Base-by-base conservation (phyloP, 2,113 vertebrate genomes). In the Antigone vipio region DNA sequence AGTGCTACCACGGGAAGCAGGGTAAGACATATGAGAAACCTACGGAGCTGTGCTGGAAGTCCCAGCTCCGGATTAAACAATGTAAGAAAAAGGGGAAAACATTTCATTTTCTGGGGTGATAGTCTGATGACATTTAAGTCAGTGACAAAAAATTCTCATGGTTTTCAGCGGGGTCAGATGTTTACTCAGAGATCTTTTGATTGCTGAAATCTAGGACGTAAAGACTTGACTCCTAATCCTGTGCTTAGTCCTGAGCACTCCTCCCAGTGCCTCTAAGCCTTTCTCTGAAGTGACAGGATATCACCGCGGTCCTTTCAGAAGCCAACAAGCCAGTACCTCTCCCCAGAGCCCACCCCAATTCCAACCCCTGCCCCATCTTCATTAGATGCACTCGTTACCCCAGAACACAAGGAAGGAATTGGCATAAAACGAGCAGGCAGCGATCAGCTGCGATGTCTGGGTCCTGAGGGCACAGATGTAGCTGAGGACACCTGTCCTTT, bases 401-500 rank as follows among this genome's bases (percentile, higher is more conserved):
- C 82, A 38, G 56, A 22, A 26, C 27, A 58, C 6, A 38, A n/a
- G 17, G 85, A 42, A 80, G 62, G 42, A 76, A n/a, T 49, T 8
- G 9, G 62, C 75, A 80, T 11, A 27, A 5, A 52, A 60, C 5
- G 8, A 78, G 24, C 86, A 74, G 76, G 42, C 52, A 94, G 85
- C 22, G 69, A 74, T 55, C 73, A 75, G 71, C 42, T 76, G 66
- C 3, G 2, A 34, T 27, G 92, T 34, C 68, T 53, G 59, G 60
- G 45, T 93, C 66, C 85, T 81, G 7, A 20, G 88, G 77, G 45
- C 92, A 91, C 71, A 89, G 86, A 88, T 42, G 92, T 38, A 95
- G 56, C 66, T 38, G 44, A 69, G 68, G 76, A 96, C 90, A 93
- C 84, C 92, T 81, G 60, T 91, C 94, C 85, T 89, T 89, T 90